These are phyloP conservation scores for Caenorhabditis sp. DNA, from an alignment of 2,888 invertebrate species.

Conservation along the genomic window DNA sequence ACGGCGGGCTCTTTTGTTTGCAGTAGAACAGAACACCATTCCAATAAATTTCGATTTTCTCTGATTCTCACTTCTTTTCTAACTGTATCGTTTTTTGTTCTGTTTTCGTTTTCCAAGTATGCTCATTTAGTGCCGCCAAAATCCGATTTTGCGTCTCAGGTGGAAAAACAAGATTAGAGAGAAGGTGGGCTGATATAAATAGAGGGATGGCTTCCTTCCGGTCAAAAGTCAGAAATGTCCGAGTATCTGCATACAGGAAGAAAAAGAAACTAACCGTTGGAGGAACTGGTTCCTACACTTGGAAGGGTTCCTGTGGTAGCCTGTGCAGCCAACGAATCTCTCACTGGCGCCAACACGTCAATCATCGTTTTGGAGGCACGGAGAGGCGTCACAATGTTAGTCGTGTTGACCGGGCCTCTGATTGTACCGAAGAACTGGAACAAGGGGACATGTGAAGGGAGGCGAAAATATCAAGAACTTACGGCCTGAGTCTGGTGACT, in stretches of 20 bases:
- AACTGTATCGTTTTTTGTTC: slow-evolving; percentile 45
- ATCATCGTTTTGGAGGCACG: slow-evolving; percentile 71
- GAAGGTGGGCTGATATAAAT: slow-evolving; percentile 12
- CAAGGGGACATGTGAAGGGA: neutral
- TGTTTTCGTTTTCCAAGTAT: slow-evolving; percentile 18
- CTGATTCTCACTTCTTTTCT: slow-evolving; percentile 1
- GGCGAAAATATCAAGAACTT: slow-evolving; percentile 20
- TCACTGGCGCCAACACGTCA: slow-evolving; percentile 68
- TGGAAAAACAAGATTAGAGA: slow-evolving; percentile 49
- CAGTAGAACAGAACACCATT: slow-evolving; percentile 41
- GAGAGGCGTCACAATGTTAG: slow-evolving; percentile 53
- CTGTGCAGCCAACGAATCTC: slow-evolving; percentile 56
- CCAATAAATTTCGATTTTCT: slow-evolving; percentile 26
- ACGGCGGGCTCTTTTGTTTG: slow-evolving; percentile 33
- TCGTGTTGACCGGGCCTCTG: slow-evolving; percentile 37
- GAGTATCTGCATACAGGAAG: slow-evolving; percentile 6
- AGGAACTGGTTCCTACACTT: slow-evolving; percentile 43
- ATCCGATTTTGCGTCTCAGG: slow-evolving; percentile 50
- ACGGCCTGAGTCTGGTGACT: slow-evolving; percentile 53
- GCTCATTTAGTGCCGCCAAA: slow-evolving; percentile 50
- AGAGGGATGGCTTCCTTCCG: slow-evolving; percentile 22
- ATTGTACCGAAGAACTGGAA: slow-evolving; percentile 45
- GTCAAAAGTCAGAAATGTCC: slow-evolving; percentile 1
- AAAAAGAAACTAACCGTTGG: slow-evolving; percentile 41
- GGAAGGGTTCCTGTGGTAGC: slow-evolving; percentile 37